Conservation (phyloP, 2,797 vertebrate genomes). For the Agapornis canus region DNA sequence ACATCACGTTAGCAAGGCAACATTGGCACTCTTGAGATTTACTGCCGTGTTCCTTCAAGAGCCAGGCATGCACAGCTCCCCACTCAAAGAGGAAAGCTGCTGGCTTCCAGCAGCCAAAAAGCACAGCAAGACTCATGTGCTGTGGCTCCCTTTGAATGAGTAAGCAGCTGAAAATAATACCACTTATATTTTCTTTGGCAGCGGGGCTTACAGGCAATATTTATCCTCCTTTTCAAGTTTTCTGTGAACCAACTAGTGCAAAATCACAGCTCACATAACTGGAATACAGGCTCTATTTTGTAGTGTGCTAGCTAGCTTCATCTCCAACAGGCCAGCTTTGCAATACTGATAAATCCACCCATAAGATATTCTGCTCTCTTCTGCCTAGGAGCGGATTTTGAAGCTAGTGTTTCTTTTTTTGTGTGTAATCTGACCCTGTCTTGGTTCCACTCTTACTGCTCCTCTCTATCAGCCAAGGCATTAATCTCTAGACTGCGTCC, state of each 20-base stretch:
- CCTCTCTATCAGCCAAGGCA: neutral
- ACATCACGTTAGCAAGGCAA: neutral
- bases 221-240: neutral
- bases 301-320: neutral
- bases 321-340: neutral
- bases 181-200: constrained; percentile 31
- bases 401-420: neutral
- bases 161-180: constrained; percentile 52
- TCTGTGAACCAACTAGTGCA: neutral
- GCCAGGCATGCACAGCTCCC: fast-evolving
- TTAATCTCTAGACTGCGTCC: neutral
- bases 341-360: neutral
- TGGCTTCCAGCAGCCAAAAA: constrained; percentile 12
- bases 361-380: neutral
- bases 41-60: neutral
- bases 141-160: constrained; percentile 2
- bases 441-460: neutral
- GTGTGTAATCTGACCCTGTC: neutral
- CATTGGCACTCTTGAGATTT: neutral
- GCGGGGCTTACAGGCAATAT: neutral
- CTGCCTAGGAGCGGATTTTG: neutral
- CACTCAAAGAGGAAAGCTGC: neutral
- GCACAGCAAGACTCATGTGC: neutral
- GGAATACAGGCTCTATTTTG: neutral
- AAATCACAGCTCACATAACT: neutral